Evolutionary conservation across 2,113 vertebrate genomes (phyloP).

Genomic region (Chaenogobius annularis): DNA sequence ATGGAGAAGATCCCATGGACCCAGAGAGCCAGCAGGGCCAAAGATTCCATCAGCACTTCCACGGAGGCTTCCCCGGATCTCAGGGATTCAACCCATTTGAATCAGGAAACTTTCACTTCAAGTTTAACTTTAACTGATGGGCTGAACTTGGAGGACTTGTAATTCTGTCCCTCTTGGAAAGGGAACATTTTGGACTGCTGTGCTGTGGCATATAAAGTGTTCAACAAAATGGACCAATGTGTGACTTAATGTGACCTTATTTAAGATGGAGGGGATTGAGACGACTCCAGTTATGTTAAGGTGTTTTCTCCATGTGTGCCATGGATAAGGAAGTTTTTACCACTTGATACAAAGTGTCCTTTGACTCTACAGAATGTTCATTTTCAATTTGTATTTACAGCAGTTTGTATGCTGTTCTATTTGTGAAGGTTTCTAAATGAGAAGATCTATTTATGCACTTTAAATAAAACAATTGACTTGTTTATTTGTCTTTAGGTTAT

Average conservation of each 20-base stretch:
- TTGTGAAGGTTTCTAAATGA: conserved; percentile 75
- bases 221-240: conserved; percentile 14
- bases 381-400: background rate
- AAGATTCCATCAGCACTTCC: conserved; percentile 82
- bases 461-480: conserved; percentile 28
- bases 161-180: conserved; percentile 40
- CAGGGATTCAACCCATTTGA: conserved; percentile 97
- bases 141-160: conserved; percentile 11
- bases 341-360: background rate
- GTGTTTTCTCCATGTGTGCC: conserved; percentile 34
- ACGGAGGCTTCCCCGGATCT: conserved; percentile 84
- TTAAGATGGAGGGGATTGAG: conserved; percentile 27
- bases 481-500: background rate
- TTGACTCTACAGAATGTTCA: background rate
- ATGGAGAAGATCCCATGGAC: conserved; percentile 94
- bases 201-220: background rate
- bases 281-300: conserved; percentile 38
- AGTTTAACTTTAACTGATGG: conserved; percentile 92
- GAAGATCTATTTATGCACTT: conserved; percentile 75
- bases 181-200: conserved; percentile 22
- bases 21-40: conserved; percentile 91
- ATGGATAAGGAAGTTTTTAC: conserved; percentile 27
- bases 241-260: conserved; percentile 22
- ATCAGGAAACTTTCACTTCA: conserved; percentile 95
- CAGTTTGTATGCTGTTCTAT: conserved; percentile 75